phyloP scores from a whole-genome alignment of 2,113 vertebrate genomes.

The Erythrocercus mccallii region DNA sequence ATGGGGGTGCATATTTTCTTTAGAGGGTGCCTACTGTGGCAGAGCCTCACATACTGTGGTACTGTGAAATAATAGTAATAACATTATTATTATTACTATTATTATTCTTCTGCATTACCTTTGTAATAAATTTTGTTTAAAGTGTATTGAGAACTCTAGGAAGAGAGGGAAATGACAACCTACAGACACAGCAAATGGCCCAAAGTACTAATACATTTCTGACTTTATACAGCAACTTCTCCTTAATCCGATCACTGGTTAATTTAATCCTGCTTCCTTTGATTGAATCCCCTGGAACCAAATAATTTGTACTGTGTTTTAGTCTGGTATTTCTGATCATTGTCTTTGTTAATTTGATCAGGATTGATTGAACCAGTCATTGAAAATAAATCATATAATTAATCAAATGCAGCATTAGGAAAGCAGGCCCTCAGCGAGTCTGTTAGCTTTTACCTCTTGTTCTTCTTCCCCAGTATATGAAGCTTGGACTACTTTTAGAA shows the following conservation, averaged over 20 bases:
- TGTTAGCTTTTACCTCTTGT: not conserved
- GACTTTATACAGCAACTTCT: slow-evolving; percentile 30
- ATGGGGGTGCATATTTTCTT: not conserved
- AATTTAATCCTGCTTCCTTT: slow-evolving; percentile 60
- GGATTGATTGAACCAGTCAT: slow-evolving; percentile 51
- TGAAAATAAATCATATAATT: slow-evolving; percentile 54
- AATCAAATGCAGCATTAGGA: slow-evolving; percentile 34
- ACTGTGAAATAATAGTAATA: not conserved
- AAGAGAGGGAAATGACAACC: not conserved
- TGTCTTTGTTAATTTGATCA: slow-evolving; percentile 58
- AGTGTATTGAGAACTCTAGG: not conserved
- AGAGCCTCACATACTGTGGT: not conserved
- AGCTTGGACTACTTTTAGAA: not conserved
- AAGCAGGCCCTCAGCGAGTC: not conserved
- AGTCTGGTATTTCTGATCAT: slow-evolving; percentile 55
- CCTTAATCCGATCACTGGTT: slow-evolving; percentile 48
- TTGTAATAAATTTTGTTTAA: not conserved
- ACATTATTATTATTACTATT: not conserved
- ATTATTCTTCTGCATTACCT: not conserved
- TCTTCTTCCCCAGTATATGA: not conserved
- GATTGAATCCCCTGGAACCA: slow-evolving; percentile 56
- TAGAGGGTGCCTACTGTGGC: not conserved
- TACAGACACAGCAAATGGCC: not conserved
- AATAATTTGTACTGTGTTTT: slow-evolving; percentile 53
- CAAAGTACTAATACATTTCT: not conserved